phyloP scores from a whole-genome alignment of 2,888 invertebrate species.

The Phaonia tiefii region DNA sequence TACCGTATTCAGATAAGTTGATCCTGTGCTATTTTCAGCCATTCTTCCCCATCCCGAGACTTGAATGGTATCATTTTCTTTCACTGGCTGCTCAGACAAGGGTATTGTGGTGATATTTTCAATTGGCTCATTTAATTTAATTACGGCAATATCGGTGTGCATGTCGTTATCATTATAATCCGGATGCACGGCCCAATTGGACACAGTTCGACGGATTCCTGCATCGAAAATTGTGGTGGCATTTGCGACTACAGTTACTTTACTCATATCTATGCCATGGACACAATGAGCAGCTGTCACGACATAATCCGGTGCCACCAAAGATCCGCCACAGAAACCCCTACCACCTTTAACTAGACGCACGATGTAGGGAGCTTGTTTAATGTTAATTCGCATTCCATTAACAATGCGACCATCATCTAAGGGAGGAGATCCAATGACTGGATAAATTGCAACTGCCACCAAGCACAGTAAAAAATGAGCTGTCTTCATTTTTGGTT shows the following conservation, averaged over 20 bases:
- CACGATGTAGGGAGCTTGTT: constrained; percentile 73
- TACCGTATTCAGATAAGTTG: constrained; percentile 71
- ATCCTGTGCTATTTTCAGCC: constrained; percentile 66
- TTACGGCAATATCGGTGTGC: constrained; percentile 73
- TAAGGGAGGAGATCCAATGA: background rate
- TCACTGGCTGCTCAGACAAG: constrained; percentile 67
- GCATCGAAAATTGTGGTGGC: constrained; percentile 68
- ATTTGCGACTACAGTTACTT: constrained; percentile 72
- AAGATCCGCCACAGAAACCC: constrained; percentile 76
- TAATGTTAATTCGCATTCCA: constrained; percentile 71
- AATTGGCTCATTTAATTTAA: constrained; percentile 70
- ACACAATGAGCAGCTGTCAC: constrained; percentile 77
- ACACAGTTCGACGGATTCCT: constrained; percentile 68
- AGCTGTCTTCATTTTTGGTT: no score
- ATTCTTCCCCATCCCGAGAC: constrained; percentile 75
- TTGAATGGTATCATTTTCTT: constrained; percentile 68
- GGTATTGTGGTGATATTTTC: constrained; percentile 70
- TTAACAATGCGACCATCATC: constrained; percentile 51
- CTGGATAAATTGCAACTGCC: background rate
- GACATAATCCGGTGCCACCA: constrained; percentile 72
- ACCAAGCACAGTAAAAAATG: no score
- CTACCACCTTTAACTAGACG: constrained; percentile 68
- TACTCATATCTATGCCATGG: constrained; percentile 64
- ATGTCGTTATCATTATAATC: constrained; percentile 69
- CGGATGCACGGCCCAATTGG: constrained; percentile 69